phyloP scores from a whole-genome alignment of 2,888 invertebrate genomes.

The Dysmachus trigonus region DNA sequence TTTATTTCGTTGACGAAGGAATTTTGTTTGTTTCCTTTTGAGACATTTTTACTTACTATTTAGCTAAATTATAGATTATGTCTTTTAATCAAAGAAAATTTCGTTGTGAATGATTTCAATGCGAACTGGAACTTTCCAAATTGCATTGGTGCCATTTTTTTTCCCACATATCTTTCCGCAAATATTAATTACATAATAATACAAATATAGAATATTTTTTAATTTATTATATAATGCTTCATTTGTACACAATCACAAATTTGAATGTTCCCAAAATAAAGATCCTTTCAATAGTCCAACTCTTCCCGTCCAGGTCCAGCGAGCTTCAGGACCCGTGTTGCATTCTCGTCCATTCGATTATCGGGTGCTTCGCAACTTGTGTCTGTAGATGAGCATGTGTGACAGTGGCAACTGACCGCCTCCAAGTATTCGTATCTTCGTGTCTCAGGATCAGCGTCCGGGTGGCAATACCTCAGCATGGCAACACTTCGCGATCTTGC shows the following conservation, averaged over 20 bases:
- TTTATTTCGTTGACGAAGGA: no score
- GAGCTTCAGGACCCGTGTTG: slow-evolving; percentile 58
- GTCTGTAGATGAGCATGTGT: slow-evolving; percentile 73
- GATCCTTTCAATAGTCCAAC: slow-evolving; percentile 58
- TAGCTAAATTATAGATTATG: no score
- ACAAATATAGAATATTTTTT: not conserved
- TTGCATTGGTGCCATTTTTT: no score
- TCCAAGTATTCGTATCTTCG: slow-evolving; percentile 81
- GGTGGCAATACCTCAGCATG: slow-evolving; percentile 78
- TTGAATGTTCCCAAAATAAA: not conserved
- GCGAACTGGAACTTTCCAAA: no score
- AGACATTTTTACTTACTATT: no score
- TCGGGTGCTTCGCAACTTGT: slow-evolving; percentile 76
- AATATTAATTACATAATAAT: not conserved
- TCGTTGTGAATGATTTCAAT: no score
- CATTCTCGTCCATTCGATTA: slow-evolving; percentile 57
- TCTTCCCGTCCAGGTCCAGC: slow-evolving; percentile 59
- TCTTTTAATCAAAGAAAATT: no score
- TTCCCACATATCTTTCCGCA: not conserved
- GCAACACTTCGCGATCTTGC: slow-evolving; percentile 73
- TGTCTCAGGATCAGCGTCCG: slow-evolving; percentile 74
- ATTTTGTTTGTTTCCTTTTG: no score
- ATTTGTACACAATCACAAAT: slow-evolving; percentile 1
- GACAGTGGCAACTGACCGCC: slow-evolving; percentile 80
- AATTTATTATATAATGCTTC: not conserved